phyloP scores from a whole-genome alignment of 2,113 vertebrate genomes.

The Nansenia antarctica region DNA sequence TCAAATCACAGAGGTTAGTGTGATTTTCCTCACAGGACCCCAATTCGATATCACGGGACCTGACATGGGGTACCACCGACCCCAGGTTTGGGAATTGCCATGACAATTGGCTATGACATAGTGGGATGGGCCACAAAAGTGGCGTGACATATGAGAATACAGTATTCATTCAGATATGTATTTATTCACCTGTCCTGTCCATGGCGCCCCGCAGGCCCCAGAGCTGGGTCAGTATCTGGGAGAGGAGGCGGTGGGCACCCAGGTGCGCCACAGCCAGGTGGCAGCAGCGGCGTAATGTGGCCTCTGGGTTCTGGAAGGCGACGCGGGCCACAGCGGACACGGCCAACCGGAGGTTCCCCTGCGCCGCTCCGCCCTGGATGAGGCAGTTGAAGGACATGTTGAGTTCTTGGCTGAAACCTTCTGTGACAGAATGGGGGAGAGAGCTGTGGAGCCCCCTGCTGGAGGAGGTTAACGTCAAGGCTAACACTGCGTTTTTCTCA shows the following conservation, averaged over 20 bases:
- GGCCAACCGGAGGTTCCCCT: conserved; percentile 76
- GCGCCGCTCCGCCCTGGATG: conserved; percentile 75
- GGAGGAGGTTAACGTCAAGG: conserved; percentile 69
- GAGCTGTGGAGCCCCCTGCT: conserved; percentile 76
- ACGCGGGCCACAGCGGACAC: conserved; percentile 81
- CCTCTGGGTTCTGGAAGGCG: conserved; percentile 81
- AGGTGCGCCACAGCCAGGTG: conserved; percentile 84
- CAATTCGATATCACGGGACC: too few species aligned
- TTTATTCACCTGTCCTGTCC: too few species aligned
- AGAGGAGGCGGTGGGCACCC: conserved; percentile 83
- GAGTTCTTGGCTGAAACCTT: conserved; percentile 85
- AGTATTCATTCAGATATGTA: too few species aligned
- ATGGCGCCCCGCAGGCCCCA: conserved; percentile 63
- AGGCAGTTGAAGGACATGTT: conserved; percentile 94
- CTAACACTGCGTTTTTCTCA: conserved; percentile 84
- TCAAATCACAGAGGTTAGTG: too few species aligned
- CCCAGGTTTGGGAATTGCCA: too few species aligned
- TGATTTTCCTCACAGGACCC: too few species aligned
- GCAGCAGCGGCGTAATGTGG: conserved; percentile 81
- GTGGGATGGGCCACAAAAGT: too few species aligned
- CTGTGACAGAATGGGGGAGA: conserved; percentile 62
- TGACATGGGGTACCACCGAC: too few species aligned
- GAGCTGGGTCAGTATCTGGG: conserved; percentile 86
- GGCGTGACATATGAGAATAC: too few species aligned
- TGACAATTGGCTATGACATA: too few species aligned